Percentiles rank a stretch among this genome's conserved stretches.
Evolutionary conservation across 2,113 vertebrate species (phyloP).

Genomic region (Solenodon paradoxus): DNA sequence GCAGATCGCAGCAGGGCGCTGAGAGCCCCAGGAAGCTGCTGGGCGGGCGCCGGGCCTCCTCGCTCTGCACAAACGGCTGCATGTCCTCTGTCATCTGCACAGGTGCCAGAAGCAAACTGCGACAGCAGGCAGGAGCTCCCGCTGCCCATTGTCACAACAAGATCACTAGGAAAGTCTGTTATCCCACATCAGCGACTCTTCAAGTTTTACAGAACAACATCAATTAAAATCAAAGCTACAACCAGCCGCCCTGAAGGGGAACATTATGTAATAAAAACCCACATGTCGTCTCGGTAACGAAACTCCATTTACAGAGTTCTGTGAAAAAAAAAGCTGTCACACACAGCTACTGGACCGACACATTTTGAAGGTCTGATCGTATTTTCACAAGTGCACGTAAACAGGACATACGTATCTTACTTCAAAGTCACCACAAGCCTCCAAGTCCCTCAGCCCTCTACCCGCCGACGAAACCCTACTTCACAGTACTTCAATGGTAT

Average conservation of each 20-base stretch:
- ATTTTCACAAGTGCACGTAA: conserved; percentile 8
- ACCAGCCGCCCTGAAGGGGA: background rate
- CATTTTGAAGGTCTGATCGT: background rate
- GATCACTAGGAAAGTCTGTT: background rate
- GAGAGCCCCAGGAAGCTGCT: too few relatives aligned
- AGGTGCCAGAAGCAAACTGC: too few relatives aligned
- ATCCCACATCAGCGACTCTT: background rate
- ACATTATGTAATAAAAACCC: background rate
- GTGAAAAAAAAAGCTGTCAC: background rate
- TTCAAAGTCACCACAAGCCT: background rate
- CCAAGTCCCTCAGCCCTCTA: background rate
- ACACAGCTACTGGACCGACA: background rate
- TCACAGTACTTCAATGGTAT: background rate
- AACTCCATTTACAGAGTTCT: background rate
- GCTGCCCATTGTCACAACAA: conserved; percentile 21
- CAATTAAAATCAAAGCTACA: conserved; percentile 12
- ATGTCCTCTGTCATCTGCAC: too few relatives aligned
- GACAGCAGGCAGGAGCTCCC: too few relatives aligned
- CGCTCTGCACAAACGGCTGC: too few relatives aligned
- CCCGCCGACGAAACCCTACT: too few relatives aligned
- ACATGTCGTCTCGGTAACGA: background rate
- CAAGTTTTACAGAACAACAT: background rate
- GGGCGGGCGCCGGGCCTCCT: too few relatives aligned
- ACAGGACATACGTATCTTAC: background rate
- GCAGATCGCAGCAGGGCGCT: too few relatives aligned